phyloP scores from a whole-genome alignment of 1,140 invertebrate species.

The Drosophila parvula region DNA sequence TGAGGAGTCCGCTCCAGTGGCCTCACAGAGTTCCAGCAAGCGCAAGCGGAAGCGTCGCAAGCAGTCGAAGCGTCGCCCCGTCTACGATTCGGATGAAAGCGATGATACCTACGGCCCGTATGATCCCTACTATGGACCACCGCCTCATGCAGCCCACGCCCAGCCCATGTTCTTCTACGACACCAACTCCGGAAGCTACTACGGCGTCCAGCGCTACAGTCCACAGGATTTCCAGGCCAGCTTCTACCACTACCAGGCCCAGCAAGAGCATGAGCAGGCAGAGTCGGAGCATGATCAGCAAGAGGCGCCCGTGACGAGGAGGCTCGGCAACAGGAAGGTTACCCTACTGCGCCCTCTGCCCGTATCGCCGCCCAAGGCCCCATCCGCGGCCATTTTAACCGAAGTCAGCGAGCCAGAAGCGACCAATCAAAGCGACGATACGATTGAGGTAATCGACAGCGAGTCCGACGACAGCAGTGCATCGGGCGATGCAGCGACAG shows the following conservation, averaged over 20 bases:
- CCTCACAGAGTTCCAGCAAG: constrained; percentile 43
- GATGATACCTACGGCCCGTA: constrained; percentile 58
- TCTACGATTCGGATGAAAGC: constrained; percentile 33
- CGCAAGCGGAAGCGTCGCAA: constrained; percentile 69
- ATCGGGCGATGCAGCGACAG: constrained; percentile 10
- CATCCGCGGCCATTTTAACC: neutral
- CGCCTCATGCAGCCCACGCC: constrained; percentile 4
- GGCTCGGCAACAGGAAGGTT: constrained; percentile 42
- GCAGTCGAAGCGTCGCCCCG: constrained; percentile 50
- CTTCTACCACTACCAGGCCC: constrained; percentile 37
- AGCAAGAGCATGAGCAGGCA: neutral
- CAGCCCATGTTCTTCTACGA: constrained; percentile 67
- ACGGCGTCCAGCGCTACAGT: constrained; percentile 55
- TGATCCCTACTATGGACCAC: constrained; percentile 19
- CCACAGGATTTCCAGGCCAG: constrained; percentile 41
- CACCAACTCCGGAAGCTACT: constrained; percentile 53
- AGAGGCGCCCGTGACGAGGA: constrained; percentile 16
- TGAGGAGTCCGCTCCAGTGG: constrained; percentile 12
- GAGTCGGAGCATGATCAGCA: constrained; percentile 4
- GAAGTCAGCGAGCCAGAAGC: constrained; percentile 14
- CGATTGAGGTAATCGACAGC: neutral
- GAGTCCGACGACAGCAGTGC: constrained; percentile 3
- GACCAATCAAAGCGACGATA: constrained; percentile 24
- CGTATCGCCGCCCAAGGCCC: constrained; percentile 7
- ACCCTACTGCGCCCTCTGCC: constrained; percentile 51